Base-by-base conservation (phyloP, 1,140 invertebrate species). In the Drosophila burlai region DNA sequence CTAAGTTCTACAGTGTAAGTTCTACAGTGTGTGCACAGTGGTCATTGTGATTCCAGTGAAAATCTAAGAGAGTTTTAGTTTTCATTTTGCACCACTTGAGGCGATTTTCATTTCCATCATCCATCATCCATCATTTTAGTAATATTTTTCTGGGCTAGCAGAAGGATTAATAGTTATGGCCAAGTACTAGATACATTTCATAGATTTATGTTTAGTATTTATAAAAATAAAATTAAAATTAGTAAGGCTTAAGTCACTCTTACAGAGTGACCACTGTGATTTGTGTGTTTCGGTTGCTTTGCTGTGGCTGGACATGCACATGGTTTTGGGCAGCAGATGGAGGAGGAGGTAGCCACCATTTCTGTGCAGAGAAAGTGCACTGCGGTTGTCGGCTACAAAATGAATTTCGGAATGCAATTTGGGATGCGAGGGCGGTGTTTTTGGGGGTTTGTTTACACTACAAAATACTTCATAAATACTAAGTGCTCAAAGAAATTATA, bases 371-470 rank as follows among this genome's bases (percentile, higher is more conserved):
- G 52, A 64, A 76, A 65, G 69, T 60, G 52, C 66, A 52, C 26
- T 76, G 74, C 50, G 71, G 60, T 76, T 76, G 67, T 76, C 38
- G 71, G 60, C 16, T 58, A 38, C 40, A 65, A 76, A 76, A 76
- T 49, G 71, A 50, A 76, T 75, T 74, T 54, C 21, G 34, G 58
- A 47, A 46, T 46, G 57, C 68, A 72, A 47, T 69, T 58, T 55
- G 9, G 18, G 18, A 8, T 16, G 50, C 13, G 16, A 31, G 13
- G 21, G 46, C 6, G 13, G 21, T 7, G 29, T 29, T 36, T 15
- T 4, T 2, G 15, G 13, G 11, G 18, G 2, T 2, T 55, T 24
- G 2, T 2, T 55, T 38, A 55, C 52, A 55, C 52, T 34, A 24
- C 3, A 5, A 38, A 38, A 55, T 24, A 38, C 5, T 21, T 9